Evolutionary conservation across 2,888 invertebrate species (phyloP).

Genomic region (Eristalis arbustorum): DNA sequence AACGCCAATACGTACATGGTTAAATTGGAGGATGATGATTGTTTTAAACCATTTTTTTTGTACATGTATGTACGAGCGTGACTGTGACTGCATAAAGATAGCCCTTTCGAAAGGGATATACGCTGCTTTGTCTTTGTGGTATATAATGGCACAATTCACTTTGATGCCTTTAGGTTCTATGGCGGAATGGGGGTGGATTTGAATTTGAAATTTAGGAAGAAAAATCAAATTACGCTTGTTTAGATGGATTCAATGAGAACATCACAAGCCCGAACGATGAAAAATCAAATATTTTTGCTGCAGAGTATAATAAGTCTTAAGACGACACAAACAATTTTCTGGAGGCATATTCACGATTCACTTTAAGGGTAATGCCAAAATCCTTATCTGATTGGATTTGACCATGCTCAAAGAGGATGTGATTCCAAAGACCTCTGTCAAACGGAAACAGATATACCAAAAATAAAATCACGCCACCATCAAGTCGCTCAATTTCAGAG

Average conservation of each 20-base stretch:
- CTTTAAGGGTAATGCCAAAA: neutral
- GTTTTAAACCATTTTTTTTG: neutral
- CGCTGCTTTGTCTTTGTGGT: neutral
- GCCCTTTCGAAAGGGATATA: neutral
- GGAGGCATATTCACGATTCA: neutral
- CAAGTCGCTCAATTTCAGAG: no score
- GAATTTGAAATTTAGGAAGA: neutral
- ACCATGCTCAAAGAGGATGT: no score
- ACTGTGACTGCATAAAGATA: neutral
- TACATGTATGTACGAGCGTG: neutral
- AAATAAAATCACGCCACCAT: no score
- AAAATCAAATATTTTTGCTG: neutral
- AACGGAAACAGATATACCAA: no score
- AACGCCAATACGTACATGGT: neutral
- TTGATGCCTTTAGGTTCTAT: neutral
- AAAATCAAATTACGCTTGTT: neutral
- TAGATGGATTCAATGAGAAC: neutral
- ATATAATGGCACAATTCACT: neutral
- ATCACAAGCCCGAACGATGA: neutral
- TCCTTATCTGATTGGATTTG: no score
- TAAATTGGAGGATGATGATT: neutral
- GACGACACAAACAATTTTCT: neutral
- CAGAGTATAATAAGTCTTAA: no score
- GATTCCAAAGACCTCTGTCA: no score
- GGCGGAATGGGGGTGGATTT: neutral